Evolutionary conservation across 2,888 invertebrate species (phyloP), one percentile per base, ranked within the genome.

Genomic region (Erpobdella octoculata): DNA sequence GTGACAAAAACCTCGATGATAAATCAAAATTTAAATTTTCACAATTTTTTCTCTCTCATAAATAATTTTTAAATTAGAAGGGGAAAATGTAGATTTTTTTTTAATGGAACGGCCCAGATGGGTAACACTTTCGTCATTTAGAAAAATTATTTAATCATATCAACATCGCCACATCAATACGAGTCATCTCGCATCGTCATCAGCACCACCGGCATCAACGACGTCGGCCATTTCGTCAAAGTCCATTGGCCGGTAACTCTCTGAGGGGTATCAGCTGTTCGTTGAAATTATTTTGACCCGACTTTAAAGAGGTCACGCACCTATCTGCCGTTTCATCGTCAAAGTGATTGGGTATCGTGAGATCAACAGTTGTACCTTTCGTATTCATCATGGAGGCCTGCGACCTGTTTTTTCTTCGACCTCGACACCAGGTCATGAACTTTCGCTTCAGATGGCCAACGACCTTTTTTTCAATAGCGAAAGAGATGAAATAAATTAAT

Each of bases 301-400:
- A 53, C 28, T 53, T 53, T 28, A 28, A 53, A 3, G 21, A 25
- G 53, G 18, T 28, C 53, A 53, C 53, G 53, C 53, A 21, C 21
- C 53, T 53, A 18, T 3, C 53, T 8, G 9, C 18, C 6, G 8
- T n/a, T n/a, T 53, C 53, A 6, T 53, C 53, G 53, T 53, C 53
- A n/a, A n/a, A n/a, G 21, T 53, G 21, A 53, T 53, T 53, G 53
- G 53, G 53, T 28, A 53, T 53, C 53, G 53, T 53, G 53, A 53
- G 53, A 28, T 53, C 53, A 53, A 53, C 21, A 1, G 28, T 21
- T 1, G 53, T 25, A 12, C 53, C 53, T 53, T 28, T 58, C 8
- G 58, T 58, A 35, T 69, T 53, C 25, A 33, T 33, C 28, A 69
- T 41, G 58, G 15, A 28, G 48, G 33, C 31, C 1, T 58, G 31